These are phyloP conservation scores for Nibea coibor DNA, from an alignment of 2,113 vertebrate genomes.

Conservation along the genomic window DNA sequence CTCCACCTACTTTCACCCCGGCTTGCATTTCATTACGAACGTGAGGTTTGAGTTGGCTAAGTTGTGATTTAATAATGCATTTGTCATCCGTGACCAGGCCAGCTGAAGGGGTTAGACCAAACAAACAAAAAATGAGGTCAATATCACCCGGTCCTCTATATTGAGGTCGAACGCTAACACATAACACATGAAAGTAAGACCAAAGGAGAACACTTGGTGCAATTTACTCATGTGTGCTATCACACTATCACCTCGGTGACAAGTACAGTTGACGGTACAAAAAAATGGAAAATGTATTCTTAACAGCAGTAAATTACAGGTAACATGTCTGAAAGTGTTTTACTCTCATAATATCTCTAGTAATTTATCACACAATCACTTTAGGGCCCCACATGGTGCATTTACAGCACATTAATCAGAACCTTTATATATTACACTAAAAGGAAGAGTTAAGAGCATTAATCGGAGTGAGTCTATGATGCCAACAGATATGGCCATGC, in stretches of 20 bases:
- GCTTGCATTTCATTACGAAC: slow-evolving; percentile 65
- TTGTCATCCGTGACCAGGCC: slow-evolving; percentile 73
- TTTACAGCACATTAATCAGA: not conserved
- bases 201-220: slow-evolving; percentile 5
- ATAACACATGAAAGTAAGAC: slow-evolving; percentile 24
- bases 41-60: slow-evolving; percentile 60
- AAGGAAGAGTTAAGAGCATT: not conserved
- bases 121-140: slow-evolving; percentile 75
- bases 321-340: not conserved
- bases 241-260: slow-evolving; percentile 7
- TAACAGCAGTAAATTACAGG: not conserved
- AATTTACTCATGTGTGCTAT: slow-evolving; percentile 19
- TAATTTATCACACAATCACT: not conserved
- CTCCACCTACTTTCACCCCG: slow-evolving; percentile 64
- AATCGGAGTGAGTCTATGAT: not conserved
- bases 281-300: not conserved
- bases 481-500: slow-evolving; percentile 56
- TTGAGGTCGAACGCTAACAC: slow-evolving; percentile 52
- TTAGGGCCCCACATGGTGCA: not conserved
- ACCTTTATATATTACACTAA: not conserved
- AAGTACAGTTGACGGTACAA: not conserved
- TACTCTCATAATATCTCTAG: not conserved
- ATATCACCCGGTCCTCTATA: slow-evolving; percentile 72
- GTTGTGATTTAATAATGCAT: slow-evolving; percentile 73
- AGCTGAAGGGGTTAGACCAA: slow-evolving; percentile 56